These are phyloP conservation scores for Triplophysa bombifrons DNA, from an alignment of 2,797 vertebrate species.

Conservation along the genomic window DNA sequence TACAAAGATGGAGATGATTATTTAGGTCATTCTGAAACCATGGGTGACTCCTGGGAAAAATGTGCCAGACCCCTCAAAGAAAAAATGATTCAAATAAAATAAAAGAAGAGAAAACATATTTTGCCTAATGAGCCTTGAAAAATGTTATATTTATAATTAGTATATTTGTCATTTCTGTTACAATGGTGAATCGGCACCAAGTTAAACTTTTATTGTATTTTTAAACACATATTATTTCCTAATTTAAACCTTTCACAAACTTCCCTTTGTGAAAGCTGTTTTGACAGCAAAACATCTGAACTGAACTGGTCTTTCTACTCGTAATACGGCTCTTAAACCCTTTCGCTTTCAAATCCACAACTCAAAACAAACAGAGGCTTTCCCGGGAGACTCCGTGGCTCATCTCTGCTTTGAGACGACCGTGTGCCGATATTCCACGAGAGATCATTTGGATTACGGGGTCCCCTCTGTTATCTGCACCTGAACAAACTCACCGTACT, in stretches of 20 bases:
- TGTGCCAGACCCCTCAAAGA: too few relatives aligned
- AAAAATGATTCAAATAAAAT: background rate
- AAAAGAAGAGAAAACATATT: background rate
- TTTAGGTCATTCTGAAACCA: background rate
- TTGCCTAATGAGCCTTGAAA: too few relatives aligned
- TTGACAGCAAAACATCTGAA: background rate
- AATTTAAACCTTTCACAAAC: too few relatives aligned
- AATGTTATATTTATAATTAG: background rate
- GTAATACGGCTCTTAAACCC: slow-evolving; percentile 26
- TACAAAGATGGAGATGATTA: background rate
- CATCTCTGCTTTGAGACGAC: slow-evolving; percentile 6
- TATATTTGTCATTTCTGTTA: background rate
- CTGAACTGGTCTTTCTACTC: background rate
- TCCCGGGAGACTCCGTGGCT: slow-evolving; percentile 1
- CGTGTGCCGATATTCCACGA: slow-evolving; percentile 19
- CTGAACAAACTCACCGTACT: slow-evolving; percentile 86
- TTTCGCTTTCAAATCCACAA: background rate
- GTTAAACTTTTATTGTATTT: background rate
- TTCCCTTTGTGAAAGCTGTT: background rate
- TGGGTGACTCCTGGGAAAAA: background rate
- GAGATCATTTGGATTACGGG: slow-evolving; percentile 51
- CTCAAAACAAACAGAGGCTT: slow-evolving; percentile 22
- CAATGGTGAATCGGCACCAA: background rate
- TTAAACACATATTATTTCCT: too few relatives aligned
- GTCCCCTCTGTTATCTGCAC: slow-evolving; percentile 66